Evolutionary conservation across 2,113 vertebrate species (phyloP).

Genomic region (Grus americana): DNA sequence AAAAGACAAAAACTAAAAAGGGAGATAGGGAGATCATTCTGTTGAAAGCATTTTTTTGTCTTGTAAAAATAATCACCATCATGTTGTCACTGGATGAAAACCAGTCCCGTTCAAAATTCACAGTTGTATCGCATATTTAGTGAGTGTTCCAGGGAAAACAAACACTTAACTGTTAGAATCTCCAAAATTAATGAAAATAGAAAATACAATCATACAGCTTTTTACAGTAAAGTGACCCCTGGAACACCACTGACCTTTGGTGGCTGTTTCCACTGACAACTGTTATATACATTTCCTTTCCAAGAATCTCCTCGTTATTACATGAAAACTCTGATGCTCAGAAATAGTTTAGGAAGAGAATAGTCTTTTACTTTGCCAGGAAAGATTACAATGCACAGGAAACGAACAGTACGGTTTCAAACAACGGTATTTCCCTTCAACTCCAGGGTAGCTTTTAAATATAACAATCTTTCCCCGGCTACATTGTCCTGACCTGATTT

Average conservation of each 20-base stretch:
- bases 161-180: not conserved
- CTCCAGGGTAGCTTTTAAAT: not conserved
- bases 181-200: not conserved
- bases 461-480: not conserved
- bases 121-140: not conserved
- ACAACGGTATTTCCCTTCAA: conserved; percentile 18
- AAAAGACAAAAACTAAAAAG: not conserved
- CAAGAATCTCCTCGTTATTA: not conserved
- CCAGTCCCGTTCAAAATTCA: not conserved
- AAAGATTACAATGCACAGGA: conserved; percentile 12
- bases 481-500: not conserved
- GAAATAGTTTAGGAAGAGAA: not conserved
- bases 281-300: not conserved
- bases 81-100: not conserved
- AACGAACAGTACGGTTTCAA: not conserved
- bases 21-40: not conserved
- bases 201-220: not conserved
- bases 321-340: not conserved
- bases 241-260: not conserved
- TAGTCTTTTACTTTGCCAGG: not conserved
- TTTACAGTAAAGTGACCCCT: not conserved
- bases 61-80: not conserved
- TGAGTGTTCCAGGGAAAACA: not conserved
- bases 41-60: not conserved
- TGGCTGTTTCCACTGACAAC: not conserved